Evolutionary conservation across 53 echinoderm and acorn worm species (phyloP).

Genomic region (Henricia sp.): DNA sequence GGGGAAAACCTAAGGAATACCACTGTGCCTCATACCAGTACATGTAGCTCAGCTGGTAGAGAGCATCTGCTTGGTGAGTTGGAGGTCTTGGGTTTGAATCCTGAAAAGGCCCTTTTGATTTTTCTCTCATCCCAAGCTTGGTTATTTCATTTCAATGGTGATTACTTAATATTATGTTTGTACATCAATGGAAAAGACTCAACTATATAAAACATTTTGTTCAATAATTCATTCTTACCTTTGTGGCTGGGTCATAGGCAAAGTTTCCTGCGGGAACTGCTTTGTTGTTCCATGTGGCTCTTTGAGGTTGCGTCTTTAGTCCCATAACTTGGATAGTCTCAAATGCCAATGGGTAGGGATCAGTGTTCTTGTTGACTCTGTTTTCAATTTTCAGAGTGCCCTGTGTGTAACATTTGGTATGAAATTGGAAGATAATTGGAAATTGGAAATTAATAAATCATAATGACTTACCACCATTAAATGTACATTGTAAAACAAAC

Average conservation of each 20-base stretch:
- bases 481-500: background rate
- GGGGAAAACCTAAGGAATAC: too few species aligned
- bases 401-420: too few species aligned
- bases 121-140: background rate
- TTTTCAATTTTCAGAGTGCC: constrained; percentile 3
- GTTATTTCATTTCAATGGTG: background rate
- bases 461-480: background rate
- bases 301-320: constrained; percentile 8
- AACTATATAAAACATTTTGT: too few species aligned
- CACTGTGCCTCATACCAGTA: too few species aligned
- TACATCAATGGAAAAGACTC: background rate
- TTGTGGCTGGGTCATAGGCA: constrained; percentile 3
- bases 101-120: too few species aligned
- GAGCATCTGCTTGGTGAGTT: too few species aligned
- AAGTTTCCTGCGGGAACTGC: constrained; percentile 11
- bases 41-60: too few species aligned
- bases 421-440: too few species aligned
- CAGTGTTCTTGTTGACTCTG: constrained; percentile 4
- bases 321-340: constrained; percentile 40
- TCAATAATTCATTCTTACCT: constrained; percentile 6
- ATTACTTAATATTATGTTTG: background rate
- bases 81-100: too few species aligned
- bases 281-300: background rate
- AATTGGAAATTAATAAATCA: background rate
- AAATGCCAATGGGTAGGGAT: constrained; percentile 20